Evolutionary conservation across 1,140 invertebrate genomes (phyloP).

Genomic region (Drosophila repletoides): DNA sequence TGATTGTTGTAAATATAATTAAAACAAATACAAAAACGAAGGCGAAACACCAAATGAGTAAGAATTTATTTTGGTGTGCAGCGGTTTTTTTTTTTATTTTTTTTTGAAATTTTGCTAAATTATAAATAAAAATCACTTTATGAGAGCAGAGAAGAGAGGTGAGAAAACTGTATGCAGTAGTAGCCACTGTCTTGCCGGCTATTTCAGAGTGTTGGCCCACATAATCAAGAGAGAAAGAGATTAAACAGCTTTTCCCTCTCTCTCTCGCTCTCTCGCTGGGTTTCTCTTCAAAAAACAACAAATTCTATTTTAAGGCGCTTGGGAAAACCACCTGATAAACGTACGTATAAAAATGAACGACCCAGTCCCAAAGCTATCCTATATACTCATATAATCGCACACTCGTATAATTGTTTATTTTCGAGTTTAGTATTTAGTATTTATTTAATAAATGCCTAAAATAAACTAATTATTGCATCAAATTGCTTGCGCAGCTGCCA

Average conservation of each 20-base stretch:
- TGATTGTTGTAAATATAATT: conserved; percentile 73
- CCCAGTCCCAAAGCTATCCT: conserved; percentile 9
- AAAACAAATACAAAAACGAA: conserved; percentile 51
- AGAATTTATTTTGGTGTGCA: conserved; percentile 70
- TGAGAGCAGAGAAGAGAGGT: neutral
- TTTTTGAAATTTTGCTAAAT: conserved; percentile 73
- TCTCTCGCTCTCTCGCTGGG: neutral
- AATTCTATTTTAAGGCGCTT: conserved; percentile 70
- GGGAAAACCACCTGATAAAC: conserved; percentile 79
- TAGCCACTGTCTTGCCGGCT: conserved; percentile 59
- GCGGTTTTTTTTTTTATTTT: too few relatives aligned
- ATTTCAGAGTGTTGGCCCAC: conserved; percentile 71
- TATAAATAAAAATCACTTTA: conserved; percentile 65
- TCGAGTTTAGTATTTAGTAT: conserved; percentile 20
- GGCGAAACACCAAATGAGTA: conserved; percentile 66
- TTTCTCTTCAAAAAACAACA: conserved; percentile 65
- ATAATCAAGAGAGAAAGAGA: conserved; percentile 31
- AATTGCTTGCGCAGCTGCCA: conserved; percentile 4
- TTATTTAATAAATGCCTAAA: conserved; percentile 41
- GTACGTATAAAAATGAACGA: conserved; percentile 41
- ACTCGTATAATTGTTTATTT: conserved; percentile 41
- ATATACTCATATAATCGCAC: neutral
- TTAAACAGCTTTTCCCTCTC: neutral
- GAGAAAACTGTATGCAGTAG: conserved; percentile 31
- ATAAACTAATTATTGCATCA: conserved; percentile 20